Conservation (phyloP, 92 coral and sea anemone genomes). For the Parazoanthus swiftii region DNA sequence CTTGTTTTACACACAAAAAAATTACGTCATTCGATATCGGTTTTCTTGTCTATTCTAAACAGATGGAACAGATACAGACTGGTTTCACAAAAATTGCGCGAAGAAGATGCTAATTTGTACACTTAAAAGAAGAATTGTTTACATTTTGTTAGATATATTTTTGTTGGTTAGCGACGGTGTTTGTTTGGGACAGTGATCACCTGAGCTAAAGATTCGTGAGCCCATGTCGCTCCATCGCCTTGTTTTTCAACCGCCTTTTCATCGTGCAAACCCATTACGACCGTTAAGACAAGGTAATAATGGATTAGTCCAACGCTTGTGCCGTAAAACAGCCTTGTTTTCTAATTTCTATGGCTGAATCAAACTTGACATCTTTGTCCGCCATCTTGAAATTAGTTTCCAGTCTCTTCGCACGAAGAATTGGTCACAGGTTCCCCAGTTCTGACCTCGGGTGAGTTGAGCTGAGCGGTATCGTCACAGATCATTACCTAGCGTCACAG, state of each 20-base stretch:
- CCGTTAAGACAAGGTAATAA: background rate
- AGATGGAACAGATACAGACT: too few species aligned
- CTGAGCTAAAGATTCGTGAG: constrained; percentile 92
- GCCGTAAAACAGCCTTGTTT: background rate
- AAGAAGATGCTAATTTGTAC: background rate
- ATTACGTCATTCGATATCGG: too few species aligned
- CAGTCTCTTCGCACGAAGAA: background rate
- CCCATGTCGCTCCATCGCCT: constrained; percentile 84
- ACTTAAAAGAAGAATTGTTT: background rate
- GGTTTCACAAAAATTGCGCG: background rate
- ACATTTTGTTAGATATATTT: background rate
- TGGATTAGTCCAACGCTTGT: background rate
- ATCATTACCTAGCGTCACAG: too few species aligned
- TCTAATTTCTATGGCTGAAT: background rate
- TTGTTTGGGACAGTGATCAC: constrained; percentile 35
- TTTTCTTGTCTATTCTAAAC: too few species aligned
- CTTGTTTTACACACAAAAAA: too few species aligned
- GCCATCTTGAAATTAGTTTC: constrained; percentile 62
- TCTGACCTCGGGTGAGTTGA: too few species aligned
- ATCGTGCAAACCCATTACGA: constrained; percentile 28
- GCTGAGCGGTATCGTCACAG: too few species aligned
- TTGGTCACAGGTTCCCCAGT: too few species aligned
- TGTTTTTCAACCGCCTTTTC: constrained; percentile 7
- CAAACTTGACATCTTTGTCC: constrained; percentile 46
- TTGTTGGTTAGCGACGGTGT: constrained; percentile 23